Percentiles rank a stretch among this genome's conserved stretches.
Evolutionary conservation across 1,140 invertebrate genomes (phyloP).

Genomic region (Drosophila nasuta): DNA sequence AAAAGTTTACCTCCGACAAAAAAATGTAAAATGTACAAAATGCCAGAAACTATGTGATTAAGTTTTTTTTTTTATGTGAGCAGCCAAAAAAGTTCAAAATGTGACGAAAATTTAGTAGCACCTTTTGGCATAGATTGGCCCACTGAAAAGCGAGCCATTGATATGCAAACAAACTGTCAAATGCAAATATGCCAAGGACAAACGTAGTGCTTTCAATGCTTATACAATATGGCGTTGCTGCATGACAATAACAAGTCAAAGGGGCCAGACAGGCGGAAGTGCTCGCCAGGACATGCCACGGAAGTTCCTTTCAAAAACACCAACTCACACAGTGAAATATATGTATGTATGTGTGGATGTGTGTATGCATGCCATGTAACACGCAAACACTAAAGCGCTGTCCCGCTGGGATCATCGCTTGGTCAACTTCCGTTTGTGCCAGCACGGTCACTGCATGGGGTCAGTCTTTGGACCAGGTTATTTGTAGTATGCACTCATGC

Average conservation of each 20-base stretch:
- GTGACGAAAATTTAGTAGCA: constrained; percentile 30
- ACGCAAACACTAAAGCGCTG: neutral
- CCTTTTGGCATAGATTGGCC: constrained; percentile 44
- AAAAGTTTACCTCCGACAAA: constrained; percentile 29
- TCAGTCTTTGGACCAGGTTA: constrained; percentile 18
- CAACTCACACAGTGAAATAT: neutral
- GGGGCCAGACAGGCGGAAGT: constrained; percentile 49
- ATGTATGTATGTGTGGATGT: too few relatives aligned
- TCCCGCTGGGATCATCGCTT: constrained; percentile 37
- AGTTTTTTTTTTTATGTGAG: constrained; percentile 38
- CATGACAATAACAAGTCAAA: constrained; percentile 71
- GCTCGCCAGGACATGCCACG: constrained; percentile 58
- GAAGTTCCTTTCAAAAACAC: constrained; percentile 64
- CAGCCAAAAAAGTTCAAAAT: constrained; percentile 13
- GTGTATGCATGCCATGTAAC: neutral
- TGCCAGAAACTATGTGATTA: constrained; percentile 22
- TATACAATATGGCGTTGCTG: constrained; percentile 36
- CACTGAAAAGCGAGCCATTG: constrained; percentile 56
- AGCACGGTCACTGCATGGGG: constrained; percentile 3
- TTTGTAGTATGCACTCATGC: constrained; percentile 25
- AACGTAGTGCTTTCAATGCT: constrained; percentile 20
- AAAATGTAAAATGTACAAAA: constrained; percentile 1
- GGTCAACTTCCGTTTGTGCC: constrained; percentile 65
- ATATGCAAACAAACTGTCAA: constrained; percentile 69
- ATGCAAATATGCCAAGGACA: constrained; percentile 64